A percentile compares a stretch with the other conserved stretches of the same genome.
phyloP scores from a whole-genome alignment of 2,113 vertebrate species.

The Stegastes partitus region DNA sequence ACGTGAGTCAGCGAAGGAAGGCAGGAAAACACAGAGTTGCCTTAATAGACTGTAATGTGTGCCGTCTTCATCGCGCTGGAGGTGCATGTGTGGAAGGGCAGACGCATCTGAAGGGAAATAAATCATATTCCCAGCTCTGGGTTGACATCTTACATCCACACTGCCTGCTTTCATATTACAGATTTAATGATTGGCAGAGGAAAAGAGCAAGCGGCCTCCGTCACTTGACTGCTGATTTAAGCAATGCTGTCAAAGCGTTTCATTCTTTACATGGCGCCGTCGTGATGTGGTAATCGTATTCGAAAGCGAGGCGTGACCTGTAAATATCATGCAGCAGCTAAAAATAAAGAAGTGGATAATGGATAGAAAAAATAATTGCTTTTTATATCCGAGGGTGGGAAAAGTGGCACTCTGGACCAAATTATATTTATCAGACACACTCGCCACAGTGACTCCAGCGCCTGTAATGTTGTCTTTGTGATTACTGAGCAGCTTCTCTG shows the following conservation, averaged over 20 bases:
- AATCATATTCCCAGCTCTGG: slow-evolving; percentile 57
- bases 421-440: slow-evolving; percentile 24
- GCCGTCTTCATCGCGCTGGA: neutral
- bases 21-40: slow-evolving; percentile 6
- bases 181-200: slow-evolving; percentile 55
- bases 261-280: slow-evolving; percentile 21
- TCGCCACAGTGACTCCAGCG: neutral
- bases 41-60: slow-evolving; percentile 30
- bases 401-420: neutral
- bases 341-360: slow-evolving; percentile 27
- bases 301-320: slow-evolving; percentile 28
- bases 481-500: slow-evolving; percentile 25
- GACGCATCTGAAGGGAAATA: slow-evolving; percentile 57
- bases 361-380: slow-evolving; percentile 20
- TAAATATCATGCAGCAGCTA: slow-evolving; percentile 25
- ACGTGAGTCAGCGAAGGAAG: slow-evolving; percentile 24
- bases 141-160: slow-evolving; percentile 60
- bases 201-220: slow-evolving; percentile 31
- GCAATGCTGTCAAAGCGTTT: slow-evolving; percentile 39
- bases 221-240: slow-evolving; percentile 56
- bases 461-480: slow-evolving; percentile 12
- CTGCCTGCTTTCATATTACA: slow-evolving; percentile 52
- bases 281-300: slow-evolving; percentile 28
- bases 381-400: neutral
- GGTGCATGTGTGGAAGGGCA: slow-evolving; percentile 1